Evolutionary conservation across 2,888 invertebrate genomes (phyloP).

Genomic region (Drosophila nr. fundita): DNA sequence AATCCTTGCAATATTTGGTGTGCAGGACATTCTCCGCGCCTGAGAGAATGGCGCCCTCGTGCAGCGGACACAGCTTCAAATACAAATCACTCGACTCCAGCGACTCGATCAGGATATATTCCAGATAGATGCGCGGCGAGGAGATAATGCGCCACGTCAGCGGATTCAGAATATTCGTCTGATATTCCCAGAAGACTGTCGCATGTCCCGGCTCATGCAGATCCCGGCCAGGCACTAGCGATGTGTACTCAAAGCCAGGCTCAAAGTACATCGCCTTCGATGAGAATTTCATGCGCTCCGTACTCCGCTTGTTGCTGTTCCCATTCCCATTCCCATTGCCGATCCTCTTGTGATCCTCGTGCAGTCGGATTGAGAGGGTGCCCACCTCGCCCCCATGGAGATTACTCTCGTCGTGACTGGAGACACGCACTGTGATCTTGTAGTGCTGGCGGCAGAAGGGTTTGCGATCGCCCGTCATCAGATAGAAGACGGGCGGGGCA

Average conservation of each 20-base stretch:
- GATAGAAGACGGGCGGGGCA: conserved; percentile 88
- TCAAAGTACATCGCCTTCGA: conserved; percentile 86
- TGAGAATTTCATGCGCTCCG: conserved; percentile 87
- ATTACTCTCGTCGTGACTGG: conserved; percentile 89
- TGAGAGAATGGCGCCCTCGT: conserved; percentile 88
- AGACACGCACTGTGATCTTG: conserved; percentile 90
- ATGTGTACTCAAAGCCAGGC: conserved; percentile 89
- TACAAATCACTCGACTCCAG: conserved; percentile 87
- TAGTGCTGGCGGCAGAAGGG: conserved; percentile 95
- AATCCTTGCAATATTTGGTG: conserved; percentile 76
- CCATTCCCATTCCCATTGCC: not conserved
- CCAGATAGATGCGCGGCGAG: conserved; percentile 90
- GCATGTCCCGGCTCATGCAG: conserved; percentile 89
- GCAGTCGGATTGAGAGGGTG: conserved; percentile 88
- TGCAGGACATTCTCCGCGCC: conserved; percentile 85
- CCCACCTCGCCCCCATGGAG: conserved; percentile 93
- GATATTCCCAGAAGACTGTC: conserved; percentile 92
- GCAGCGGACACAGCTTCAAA: conserved; percentile 88
- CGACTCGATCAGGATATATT: conserved; percentile 89
- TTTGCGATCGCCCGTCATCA: conserved; percentile 89
- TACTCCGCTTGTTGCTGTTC: conserved; percentile 86
- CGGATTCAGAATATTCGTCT: conserved; percentile 91
- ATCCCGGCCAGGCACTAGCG: conserved; percentile 89
- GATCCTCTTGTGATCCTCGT: conserved; percentile 86
- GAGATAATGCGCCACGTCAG: conserved; percentile 92